Evolutionary conservation across 2,888 invertebrate species (phyloP).

Genomic region (Coelopa pilipes): DNA sequence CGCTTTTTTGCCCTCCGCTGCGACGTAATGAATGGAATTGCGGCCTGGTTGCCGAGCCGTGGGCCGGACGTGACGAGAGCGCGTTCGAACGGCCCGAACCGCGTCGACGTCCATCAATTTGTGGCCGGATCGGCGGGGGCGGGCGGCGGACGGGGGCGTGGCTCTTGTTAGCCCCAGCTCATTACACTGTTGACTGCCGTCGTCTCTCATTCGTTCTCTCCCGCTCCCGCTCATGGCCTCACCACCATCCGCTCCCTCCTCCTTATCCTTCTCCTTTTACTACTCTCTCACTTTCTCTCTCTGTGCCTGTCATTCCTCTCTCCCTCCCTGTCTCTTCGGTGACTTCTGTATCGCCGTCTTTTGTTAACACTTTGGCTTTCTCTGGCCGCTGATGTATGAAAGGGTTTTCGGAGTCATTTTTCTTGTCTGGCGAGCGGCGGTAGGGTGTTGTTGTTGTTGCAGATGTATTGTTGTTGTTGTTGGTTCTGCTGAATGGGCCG

Average conservation of each 20-base stretch:
- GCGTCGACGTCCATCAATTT: background rate
- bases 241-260: no score
- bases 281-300: background rate
- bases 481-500: background rate
- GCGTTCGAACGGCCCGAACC: background rate
- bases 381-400: slow-evolving; percentile 29
- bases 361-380: slow-evolving; percentile 32
- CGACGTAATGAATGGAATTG: slow-evolving; percentile 25
- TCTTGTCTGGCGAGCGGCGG: background rate
- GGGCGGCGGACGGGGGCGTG: background rate
- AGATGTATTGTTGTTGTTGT: background rate
- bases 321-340: background rate
- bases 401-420: slow-evolving; percentile 26
- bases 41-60: slow-evolving; percentile 7
- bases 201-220: background rate
- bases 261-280: no score
- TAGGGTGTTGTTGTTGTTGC: background rate
- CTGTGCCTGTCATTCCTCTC: background rate
- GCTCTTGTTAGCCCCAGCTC: background rate
- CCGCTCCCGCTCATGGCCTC: no score
- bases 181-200: background rate
- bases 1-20: background rate
- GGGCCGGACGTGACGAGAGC: background rate
- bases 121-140: background rate
- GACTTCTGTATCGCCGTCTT: slow-evolving; percentile 11